Base-by-base conservation (phyloP, 2,113 vertebrate genomes). In the Lamprotornis superbus region DNA sequence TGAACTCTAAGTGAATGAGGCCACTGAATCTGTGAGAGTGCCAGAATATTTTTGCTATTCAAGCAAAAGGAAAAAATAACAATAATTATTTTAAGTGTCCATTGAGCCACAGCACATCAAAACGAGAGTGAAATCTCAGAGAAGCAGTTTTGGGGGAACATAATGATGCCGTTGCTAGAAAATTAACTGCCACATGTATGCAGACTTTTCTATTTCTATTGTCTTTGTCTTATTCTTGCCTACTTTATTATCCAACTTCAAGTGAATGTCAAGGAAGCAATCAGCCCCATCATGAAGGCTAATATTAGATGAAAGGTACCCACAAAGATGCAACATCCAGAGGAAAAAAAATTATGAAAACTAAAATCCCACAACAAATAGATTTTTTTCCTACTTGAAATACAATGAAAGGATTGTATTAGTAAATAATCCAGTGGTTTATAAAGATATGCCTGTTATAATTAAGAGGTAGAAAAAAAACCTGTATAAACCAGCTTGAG, bases 341-440 rank as follows among this genome's bases (percentile, higher is more conserved):
- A 56, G 42, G 10, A 84, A 76, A 94, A 74, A 94, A 67, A 10
- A 22, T 16, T n/a, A 5, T 65, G 78, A 83, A 80, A 94, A 87
- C 61, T 69, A 50, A 94, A 95, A 90, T 59, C 75, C 42, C 47
- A 47, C 60, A 77, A 90, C 76, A 83, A 83, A 88, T 39, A 83
- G 24, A 86, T 90, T 88, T 95, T 83, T 25, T 83, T 95, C 47
- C 47, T 25, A 70, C 56, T 88, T 74, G 67, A 90, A 94, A 94
- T 57, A 30, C 37, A 68, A 52, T 30, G 27, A 21, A 83, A 91
- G 16, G 35, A 10, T 82, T 87, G 57, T 57, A 60, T 79, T 91
- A 82, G n/a, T 55, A 82, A 93, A 76, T 82, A 91, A 95, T 75
- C 63, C 68, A 67, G 30, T 52, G 75, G 19, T 19, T 85, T 80